Percentiles rank a stretch among this genome's conserved stretches.
Evolutionary conservation across 2,113 vertebrate species (phyloP).

Genomic region (Nothocercus julius): DNA sequence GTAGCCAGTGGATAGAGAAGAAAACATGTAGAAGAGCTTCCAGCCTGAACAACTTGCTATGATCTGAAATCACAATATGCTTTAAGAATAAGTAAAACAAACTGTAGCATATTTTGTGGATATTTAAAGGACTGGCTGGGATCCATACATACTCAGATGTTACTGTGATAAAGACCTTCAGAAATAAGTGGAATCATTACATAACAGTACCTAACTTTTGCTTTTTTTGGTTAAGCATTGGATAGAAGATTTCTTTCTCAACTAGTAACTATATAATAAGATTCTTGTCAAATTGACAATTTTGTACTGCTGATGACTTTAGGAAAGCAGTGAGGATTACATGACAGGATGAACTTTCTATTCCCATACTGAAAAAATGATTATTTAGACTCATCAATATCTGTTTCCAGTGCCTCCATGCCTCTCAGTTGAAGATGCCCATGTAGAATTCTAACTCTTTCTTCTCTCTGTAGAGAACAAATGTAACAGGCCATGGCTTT

Average conservation of each 20-base stretch:
- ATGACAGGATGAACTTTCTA: not conserved
- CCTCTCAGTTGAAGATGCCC: not conserved
- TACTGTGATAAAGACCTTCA: not conserved
- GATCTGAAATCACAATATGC: not conserved
- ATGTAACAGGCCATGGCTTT: not conserved
- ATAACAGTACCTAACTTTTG: not conserved
- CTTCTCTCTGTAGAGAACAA: not conserved
- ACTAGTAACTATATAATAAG: not conserved
- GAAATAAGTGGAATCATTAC: not conserved
- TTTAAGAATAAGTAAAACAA: not conserved
- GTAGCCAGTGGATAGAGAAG: not conserved
- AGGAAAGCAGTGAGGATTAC: not conserved
- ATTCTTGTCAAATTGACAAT: not conserved
- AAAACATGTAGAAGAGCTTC: not conserved
- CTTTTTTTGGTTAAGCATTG: not conserved
- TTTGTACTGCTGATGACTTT: not conserved
- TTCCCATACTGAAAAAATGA: not conserved
- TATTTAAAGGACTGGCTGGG: not conserved
- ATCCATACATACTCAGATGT: not conserved
- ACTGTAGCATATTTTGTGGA: not conserved
- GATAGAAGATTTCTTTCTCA: not conserved
- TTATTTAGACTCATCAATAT: not conserved
- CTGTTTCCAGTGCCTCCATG: not conserved
- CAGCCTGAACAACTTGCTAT: not conserved
- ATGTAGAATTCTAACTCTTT: not conserved